Conservation (phyloP, 1,140 invertebrate genomes). For the Tetraneura akinire region DNA sequence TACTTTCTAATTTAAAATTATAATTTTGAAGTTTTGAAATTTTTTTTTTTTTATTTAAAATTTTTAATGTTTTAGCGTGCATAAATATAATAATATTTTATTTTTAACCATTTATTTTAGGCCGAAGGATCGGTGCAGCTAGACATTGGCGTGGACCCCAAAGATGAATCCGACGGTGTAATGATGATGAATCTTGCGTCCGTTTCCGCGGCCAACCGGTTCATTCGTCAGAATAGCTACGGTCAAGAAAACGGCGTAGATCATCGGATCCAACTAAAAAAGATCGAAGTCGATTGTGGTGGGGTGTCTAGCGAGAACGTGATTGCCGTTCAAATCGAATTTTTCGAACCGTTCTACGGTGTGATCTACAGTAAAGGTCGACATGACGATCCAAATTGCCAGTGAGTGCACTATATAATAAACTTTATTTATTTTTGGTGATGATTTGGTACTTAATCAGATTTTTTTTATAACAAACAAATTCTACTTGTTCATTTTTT, state of each 20-base stretch:
- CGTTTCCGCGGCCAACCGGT: conserved; percentile 50
- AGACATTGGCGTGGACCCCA: not conserved
- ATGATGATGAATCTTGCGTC: conserved; percentile 48
- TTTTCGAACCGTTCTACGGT: conserved; percentile 69
- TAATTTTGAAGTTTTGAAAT: no score
- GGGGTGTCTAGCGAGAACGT: conserved; percentile 57
- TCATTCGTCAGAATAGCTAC: conserved; percentile 52
- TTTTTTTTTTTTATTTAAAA: no score
- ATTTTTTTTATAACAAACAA: no score
- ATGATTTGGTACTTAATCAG: no score
- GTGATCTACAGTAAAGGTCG: conserved; percentile 74
- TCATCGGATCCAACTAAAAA: conserved; percentile 58
- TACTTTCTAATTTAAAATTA: no score
- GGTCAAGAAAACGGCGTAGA: conserved; percentile 51
- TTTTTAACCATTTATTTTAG: no score
- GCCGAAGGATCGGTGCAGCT: not conserved
- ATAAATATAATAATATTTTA: no score
- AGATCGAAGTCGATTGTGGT: conserved; percentile 69
- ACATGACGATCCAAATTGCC: conserved; percentile 68
- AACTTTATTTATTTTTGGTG: no score
- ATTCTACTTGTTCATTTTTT: no score
- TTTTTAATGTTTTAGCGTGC: no score
- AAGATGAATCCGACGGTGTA: conserved; percentile 14
- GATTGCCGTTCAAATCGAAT: conserved; percentile 69
- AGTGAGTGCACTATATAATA: conserved; percentile 61